Evolutionary conservation across 1,140 invertebrate genomes (phyloP).

Genomic region (Sycophila sp.): DNA sequence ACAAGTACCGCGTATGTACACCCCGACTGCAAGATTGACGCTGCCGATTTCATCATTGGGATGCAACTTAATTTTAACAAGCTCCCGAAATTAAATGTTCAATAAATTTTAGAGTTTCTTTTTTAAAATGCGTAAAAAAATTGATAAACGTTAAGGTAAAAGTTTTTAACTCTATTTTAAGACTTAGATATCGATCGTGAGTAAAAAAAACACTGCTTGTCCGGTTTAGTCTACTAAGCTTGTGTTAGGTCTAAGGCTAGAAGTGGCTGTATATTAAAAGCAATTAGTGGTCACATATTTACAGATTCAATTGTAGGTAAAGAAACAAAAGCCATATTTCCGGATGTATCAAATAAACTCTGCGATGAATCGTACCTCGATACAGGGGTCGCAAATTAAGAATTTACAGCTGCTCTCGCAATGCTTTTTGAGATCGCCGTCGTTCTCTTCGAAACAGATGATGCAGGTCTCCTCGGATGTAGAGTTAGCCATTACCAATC

Average conservation of each 20-base stretch:
- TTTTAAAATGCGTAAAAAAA: no score
- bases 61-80: conserved; percentile 11
- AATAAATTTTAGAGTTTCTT: no score
- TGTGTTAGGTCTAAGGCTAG: not conserved
- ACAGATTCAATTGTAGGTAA: not conserved
- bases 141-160: no score
- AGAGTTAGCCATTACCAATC: conserved; percentile 24
- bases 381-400: conserved; percentile 71
- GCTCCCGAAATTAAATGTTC: no score
- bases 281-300: not conserved
- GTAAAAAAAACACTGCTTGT: no score
- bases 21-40: conserved; percentile 65
- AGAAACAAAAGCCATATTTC: not conserved
- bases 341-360: not conserved
- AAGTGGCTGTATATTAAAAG: not conserved
- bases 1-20: conserved; percentile 51
- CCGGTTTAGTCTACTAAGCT: conserved; percentile 1
- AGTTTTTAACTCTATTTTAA: no score
- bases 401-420: conserved; percentile 67
- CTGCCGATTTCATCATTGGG: conserved; percentile 65
- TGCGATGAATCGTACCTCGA: conserved; percentile 66
- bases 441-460: conserved; percentile 74
- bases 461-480: conserved; percentile 60
- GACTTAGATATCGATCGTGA: not conserved
- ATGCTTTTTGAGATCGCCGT: conserved; percentile 70